These are phyloP conservation scores for Balaeniceps rex DNA, from an alignment of 2,113 vertebrate species.

Conservation along the genomic window DNA sequence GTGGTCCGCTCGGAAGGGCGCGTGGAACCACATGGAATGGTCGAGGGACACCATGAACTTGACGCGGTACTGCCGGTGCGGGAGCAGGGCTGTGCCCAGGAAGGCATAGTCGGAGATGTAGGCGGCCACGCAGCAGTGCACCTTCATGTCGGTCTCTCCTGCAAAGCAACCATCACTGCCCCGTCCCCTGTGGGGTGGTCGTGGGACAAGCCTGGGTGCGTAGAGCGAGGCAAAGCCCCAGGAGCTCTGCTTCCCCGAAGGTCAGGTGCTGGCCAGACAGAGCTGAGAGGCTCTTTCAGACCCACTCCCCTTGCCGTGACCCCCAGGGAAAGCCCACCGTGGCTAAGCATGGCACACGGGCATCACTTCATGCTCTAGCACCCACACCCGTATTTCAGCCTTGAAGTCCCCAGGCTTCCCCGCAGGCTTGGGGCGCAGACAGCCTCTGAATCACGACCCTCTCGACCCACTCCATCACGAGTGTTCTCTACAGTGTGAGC, in stretches of 20 bases:
- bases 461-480: rapidly evolving
- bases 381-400: not conserved
- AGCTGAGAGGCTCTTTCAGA: not conserved
- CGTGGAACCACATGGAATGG: conserved; percentile 97
- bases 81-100: conserved; percentile 82
- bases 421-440: rapidly evolving
- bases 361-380: not conserved
- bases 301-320: rapidly evolving
- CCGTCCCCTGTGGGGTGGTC: rapidly evolving
- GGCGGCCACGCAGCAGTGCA: conserved; percentile 94
- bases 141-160: conserved; percentile 87
- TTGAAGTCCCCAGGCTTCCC: not conserved
- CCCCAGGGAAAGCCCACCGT: rapidly evolving
- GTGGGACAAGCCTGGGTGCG: rapidly evolving
- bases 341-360: rapidly evolving
- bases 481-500: not conserved
- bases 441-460: not conserved
- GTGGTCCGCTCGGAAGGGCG: conserved; percentile 87
- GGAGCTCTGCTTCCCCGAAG: rapidly evolving
- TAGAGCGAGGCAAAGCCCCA: not conserved
- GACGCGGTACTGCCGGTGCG: conserved; percentile 65
- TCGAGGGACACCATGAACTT: conserved; percentile 86
- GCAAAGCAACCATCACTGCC: not conserved
- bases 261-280: not conserved
- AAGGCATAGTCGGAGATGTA: conserved; percentile 92